These are phyloP conservation scores for Acanthopleura granulata DNA, from an alignment of 2,888 invertebrate species.

Conservation along the genomic window DNA sequence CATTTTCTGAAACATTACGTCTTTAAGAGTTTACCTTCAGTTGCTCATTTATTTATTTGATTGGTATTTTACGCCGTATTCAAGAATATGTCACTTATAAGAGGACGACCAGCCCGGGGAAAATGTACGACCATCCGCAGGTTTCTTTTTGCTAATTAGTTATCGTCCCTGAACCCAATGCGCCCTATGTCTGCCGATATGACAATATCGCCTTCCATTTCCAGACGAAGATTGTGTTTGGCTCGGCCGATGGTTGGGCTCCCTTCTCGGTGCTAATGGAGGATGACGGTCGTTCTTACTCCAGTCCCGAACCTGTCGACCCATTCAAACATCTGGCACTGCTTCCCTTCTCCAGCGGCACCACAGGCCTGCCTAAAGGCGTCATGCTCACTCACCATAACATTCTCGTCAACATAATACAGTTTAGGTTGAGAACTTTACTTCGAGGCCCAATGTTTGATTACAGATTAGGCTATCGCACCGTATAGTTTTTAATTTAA, in stretches of 20 bases:
- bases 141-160: too few relatives aligned
- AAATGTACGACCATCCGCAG: too few relatives aligned
- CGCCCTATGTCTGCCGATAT: too few relatives aligned
- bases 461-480: not conserved
- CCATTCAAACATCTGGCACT: not conserved
- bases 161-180: too few relatives aligned
- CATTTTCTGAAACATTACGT: too few relatives aligned
- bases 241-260: not conserved
- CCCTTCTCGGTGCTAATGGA: not conserved
- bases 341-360: conserved; percentile 83
- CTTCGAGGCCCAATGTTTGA: not conserved
- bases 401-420: conserved; percentile 13
- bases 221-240: not conserved
- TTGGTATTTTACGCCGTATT: too few relatives aligned
- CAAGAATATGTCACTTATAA: too few relatives aligned
- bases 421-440: not conserved
- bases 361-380: conserved; percentile 76
- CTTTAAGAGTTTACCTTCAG: too few relatives aligned
- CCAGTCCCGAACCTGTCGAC: not conserved
- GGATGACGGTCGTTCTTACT: not conserved
- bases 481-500: not conserved
- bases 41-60: too few relatives aligned
- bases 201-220: not conserved
- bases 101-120: too few relatives aligned
- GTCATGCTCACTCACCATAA: conserved; percentile 21